Conservation (phyloP, 2,113 vertebrate genomes). For the Orycteropus afer region DNA sequence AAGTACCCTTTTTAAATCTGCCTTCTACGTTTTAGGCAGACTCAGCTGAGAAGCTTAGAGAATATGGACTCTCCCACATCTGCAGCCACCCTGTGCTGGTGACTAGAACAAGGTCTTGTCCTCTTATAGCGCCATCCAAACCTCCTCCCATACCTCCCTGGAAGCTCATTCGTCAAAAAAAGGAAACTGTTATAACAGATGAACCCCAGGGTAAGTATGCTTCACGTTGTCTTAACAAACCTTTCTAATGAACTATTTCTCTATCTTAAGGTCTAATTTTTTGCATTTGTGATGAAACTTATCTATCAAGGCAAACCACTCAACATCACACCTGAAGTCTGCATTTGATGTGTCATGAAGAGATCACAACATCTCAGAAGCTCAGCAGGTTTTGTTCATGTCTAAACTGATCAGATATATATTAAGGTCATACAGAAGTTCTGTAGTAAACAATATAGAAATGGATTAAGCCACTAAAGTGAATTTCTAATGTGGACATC, state of each 20-base stretch:
- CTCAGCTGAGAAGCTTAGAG: constrained; percentile 91
- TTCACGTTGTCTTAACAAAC: neutral
- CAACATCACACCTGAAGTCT: neutral
- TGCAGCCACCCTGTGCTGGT: constrained; percentile 91
- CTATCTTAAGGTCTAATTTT: neutral
- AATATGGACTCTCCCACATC: constrained; percentile 89
- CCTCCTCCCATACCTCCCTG: constrained; percentile 86
- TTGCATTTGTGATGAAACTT: neutral
- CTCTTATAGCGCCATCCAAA: constrained; percentile 84
- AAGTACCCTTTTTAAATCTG: neutral
- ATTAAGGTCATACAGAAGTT: neutral
- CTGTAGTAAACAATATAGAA: neutral
- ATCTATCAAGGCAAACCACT: neutral
- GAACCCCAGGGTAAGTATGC: constrained; percentile 90
- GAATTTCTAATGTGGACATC: neutral
- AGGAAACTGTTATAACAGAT: constrained; percentile 85
- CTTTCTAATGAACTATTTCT: neutral
- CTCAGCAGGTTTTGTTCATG: neutral
- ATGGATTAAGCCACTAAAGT: neutral
- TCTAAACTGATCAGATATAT: neutral
- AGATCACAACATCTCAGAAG: neutral
- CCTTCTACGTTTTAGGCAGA: constrained; percentile 83
- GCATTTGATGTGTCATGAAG: neutral
- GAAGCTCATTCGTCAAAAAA: constrained; percentile 92
- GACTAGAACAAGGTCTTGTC: constrained; percentile 90